phyloP scores from a whole-genome alignment of 2,113 vertebrate species.

The Petromus typicus region DNA sequence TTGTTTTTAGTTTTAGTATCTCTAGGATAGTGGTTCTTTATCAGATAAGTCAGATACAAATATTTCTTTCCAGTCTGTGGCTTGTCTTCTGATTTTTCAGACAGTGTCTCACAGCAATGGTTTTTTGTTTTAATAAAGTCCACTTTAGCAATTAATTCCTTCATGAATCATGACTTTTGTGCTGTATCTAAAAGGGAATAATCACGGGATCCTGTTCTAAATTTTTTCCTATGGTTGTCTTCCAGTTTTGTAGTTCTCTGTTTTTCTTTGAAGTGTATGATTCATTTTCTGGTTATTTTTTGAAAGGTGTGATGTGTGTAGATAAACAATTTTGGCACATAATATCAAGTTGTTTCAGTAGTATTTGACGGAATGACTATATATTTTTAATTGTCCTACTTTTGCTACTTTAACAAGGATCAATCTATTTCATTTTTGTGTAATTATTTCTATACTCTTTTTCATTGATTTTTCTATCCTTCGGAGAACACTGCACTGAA shows the following conservation, averaged over 20 bases:
- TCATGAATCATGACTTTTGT: neutral
- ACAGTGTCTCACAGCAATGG: neutral
- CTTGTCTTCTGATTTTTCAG: neutral
- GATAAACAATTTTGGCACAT: neutral
- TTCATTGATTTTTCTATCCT: neutral
- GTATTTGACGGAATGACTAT: neutral
- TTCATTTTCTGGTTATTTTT: neutral
- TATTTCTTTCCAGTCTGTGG: neutral
- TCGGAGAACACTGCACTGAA: neutral
- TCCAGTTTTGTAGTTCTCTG: neutral
- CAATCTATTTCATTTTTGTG: neutral
- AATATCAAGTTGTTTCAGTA: neutral
- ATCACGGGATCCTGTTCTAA: neutral
- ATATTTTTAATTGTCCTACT: neutral
- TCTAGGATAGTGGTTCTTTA: neutral
- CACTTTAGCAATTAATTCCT: neutral
- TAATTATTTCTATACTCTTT: neutral
- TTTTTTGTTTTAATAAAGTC: neutral
- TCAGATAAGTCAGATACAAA: neutral
- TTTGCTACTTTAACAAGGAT: neutral
- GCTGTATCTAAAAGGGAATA: neutral
- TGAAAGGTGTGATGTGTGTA: neutral
- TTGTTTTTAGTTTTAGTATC: neutral
- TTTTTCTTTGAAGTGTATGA: neutral
- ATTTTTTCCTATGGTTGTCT: neutral